Conservation (phyloP, 2,888 invertebrate species). For the Tipula helvola region DNA sequence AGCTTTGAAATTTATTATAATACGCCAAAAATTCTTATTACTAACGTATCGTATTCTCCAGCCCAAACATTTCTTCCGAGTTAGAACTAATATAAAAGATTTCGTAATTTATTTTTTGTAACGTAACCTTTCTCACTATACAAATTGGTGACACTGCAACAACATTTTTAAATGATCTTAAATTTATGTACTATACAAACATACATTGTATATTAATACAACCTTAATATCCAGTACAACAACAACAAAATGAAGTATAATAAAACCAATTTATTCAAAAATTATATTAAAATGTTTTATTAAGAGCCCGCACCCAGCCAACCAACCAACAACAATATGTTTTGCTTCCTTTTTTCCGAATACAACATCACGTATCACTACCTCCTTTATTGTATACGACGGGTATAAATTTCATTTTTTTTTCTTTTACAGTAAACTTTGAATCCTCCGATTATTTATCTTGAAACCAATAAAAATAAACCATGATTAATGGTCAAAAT, state of each 20-base stretch:
- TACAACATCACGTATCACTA: neutral
- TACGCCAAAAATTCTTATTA: too few species aligned
- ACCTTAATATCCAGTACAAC: neutral
- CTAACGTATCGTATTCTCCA: too few species aligned
- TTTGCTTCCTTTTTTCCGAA: neutral
- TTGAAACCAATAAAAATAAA: neutral
- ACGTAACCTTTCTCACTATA: neutral
- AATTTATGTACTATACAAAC: too few species aligned
- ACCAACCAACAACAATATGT: neutral
- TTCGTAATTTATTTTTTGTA: neutral
- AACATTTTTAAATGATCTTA: neutral
- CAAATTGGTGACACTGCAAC: neutral
- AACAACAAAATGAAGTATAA: neutral
- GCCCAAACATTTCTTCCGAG: too few species aligned
- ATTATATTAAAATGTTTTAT: neutral
- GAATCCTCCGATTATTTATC: neutral
- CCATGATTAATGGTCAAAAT: neutral
- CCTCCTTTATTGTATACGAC: neutral
- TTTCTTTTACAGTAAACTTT: neutral
- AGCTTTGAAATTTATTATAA: too few species aligned
- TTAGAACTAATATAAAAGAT: neutral
- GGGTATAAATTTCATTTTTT: neutral
- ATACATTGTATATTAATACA: neutral
- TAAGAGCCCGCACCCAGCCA: neutral
- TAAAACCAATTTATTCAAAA: neutral